Evolutionary conservation across 2,113 vertebrate species (phyloP).

Genomic region (Speoplatyrhinus poulsoni): DNA sequence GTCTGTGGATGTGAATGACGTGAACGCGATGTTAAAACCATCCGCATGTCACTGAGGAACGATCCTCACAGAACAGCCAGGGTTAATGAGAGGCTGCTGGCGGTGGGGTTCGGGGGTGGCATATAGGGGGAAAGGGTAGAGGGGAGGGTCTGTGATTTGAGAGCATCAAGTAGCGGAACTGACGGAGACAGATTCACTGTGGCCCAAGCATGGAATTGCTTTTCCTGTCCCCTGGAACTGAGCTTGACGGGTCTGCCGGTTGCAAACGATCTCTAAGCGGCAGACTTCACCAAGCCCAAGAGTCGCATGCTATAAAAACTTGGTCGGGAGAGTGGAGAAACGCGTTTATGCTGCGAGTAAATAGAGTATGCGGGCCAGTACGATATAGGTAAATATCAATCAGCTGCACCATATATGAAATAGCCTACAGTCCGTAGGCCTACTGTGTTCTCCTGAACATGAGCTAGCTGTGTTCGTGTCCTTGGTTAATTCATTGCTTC

Average conservation of each 20-base stretch:
- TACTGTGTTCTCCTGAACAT: neutral
- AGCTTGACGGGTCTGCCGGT: constrained; percentile 66
- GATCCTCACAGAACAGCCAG: constrained; percentile 60
- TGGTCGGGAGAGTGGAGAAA: constrained; percentile 47
- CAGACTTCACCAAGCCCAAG: constrained; percentile 64
- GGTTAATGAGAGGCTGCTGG: constrained; percentile 54
- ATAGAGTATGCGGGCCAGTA: constrained; percentile 27
- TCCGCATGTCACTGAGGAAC: constrained; percentile 63
- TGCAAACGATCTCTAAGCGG: constrained; percentile 73
- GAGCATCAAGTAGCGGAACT: constrained; percentile 74
- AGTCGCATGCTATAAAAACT: constrained; percentile 52
- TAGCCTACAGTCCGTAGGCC: neutral
- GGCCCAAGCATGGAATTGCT: constrained; percentile 79
- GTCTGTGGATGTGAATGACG: constrained; percentile 47
- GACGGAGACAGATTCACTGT: constrained; percentile 80
- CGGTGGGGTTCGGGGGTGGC: constrained; percentile 49
- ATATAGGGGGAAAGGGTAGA: constrained; percentile 27
- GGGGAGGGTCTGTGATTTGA: constrained; percentile 72
- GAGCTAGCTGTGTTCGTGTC: neutral
- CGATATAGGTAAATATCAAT: constrained; percentile 13
- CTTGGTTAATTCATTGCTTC: neutral
- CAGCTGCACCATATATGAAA: neutral
- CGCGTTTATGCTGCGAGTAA: constrained; percentile 44
- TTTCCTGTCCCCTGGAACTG: constrained; percentile 77
- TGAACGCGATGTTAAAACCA: constrained; percentile 52